phyloP scores from a whole-genome alignment of 2,113 vertebrate genomes.

The Serinus canaria region DNA sequence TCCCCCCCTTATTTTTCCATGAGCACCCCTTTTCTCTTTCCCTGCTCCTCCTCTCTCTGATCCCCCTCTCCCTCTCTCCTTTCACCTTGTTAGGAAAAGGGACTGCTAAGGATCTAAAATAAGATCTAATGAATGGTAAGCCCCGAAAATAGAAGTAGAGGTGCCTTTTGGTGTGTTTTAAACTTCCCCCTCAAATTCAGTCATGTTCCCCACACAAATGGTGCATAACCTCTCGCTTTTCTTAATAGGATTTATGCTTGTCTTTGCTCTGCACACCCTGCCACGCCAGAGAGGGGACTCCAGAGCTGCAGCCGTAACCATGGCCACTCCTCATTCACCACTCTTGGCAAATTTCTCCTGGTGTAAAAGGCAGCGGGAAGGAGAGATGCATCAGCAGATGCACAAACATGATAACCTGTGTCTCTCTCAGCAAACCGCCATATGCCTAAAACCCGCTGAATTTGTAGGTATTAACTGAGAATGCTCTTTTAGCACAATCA shows the following conservation, averaged over 20 bases:
- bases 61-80: background rate
- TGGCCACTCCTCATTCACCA: constrained; percentile 44
- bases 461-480: background rate
- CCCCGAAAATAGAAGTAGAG: background rate
- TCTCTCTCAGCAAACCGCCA: background rate
- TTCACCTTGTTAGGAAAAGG: constrained; percentile 45
- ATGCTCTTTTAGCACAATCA: background rate
- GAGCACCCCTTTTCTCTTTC: background rate
- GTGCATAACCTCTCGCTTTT: constrained; percentile 37
- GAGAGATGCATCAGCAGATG: background rate
- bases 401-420: background rate
- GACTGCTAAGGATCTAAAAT: background rate
- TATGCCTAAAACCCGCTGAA: background rate
- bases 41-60: background rate
- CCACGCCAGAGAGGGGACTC: constrained; percentile 33
- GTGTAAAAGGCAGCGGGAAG: background rate
- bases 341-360: constrained; percentile 25
- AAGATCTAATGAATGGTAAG: background rate
- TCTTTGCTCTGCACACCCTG: constrained; percentile 4
- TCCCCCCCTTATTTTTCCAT: background rate
- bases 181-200: constrained; percentile 36
- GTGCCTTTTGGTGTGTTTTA: background rate
- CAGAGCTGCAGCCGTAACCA: constrained; percentile 60
- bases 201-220: constrained; percentile 10
- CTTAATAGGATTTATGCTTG: constrained; percentile 70